A percentile compares a stretch with the other conserved stretches of the same genome.
Conservation (phyloP, 2,113 vertebrate species). For the Scytalopus superciliaris region DNA sequence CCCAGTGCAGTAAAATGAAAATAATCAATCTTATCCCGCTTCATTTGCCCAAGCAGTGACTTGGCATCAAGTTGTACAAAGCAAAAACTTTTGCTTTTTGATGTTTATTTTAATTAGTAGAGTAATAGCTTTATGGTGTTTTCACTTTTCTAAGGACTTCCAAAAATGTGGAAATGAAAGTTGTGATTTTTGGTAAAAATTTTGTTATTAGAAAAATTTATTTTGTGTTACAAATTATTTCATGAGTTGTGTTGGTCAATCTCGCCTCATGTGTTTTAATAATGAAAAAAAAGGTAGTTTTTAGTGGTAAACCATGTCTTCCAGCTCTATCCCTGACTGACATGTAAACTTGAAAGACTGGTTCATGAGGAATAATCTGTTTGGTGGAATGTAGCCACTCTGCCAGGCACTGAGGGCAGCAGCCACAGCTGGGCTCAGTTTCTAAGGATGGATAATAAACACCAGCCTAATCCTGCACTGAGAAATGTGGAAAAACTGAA, state of each 20-base stretch:
- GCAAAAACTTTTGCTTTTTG: background rate
- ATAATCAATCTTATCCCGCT: background rate
- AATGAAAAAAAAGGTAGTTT: accelerated
- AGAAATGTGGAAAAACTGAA: background rate
- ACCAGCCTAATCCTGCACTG: background rate
- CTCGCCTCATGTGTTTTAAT: background rate
- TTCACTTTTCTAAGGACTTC: background rate
- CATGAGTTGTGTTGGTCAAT: background rate
- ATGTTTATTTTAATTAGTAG: background rate
- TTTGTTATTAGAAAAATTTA: background rate
- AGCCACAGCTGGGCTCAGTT: background rate
- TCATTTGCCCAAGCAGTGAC: background rate
- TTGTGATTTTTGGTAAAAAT: background rate
- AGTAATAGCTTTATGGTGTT: background rate
- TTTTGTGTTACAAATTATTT: background rate
- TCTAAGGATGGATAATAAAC: background rate
- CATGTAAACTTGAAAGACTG: background rate
- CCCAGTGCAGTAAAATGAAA: background rate
- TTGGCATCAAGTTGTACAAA: background rate
- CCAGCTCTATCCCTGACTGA: background rate
- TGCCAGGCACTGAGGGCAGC: background rate
- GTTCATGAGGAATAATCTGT: background rate
- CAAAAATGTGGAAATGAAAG: background rate
- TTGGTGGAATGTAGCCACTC: background rate
- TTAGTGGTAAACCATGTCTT: background rate